Percentiles rank a stretch among this genome's conserved stretches.
Evolutionary conservation across 1,140 invertebrate species (phyloP).

Genomic region (Laodelphax striatellus): DNA sequence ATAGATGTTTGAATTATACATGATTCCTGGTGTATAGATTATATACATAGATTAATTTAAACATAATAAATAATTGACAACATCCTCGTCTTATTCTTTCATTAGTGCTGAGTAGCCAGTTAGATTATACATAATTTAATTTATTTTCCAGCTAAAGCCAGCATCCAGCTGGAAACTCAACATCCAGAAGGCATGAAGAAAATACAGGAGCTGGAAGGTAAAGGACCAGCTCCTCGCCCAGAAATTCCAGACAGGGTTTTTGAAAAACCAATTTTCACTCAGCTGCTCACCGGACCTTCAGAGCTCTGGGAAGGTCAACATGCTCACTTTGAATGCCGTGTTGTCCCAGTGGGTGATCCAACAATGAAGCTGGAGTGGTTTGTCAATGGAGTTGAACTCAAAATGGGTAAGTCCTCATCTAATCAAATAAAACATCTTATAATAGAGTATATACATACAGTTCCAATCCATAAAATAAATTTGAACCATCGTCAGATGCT

Average conservation of each 20-base stretch:
- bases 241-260: slow-evolving; percentile 64
- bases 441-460: no score
- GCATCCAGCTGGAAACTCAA: slow-evolving; percentile 82
- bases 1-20: no score
- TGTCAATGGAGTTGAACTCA: slow-evolving; percentile 82
- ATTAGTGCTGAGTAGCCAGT: no score
- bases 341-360: slow-evolving; percentile 90
- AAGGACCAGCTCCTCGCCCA: slow-evolving; percentile 43
- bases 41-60: no score
- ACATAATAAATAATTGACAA: no score
- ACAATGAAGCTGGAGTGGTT: slow-evolving; percentile 88
- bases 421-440: no score
- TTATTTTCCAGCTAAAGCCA: slow-evolving; percentile 58
- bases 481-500: no score
- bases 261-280: slow-evolving; percentile 89
- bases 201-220: slow-evolving; percentile 84
- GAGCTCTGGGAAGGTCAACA: slow-evolving; percentile 89
- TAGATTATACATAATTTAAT: neutral
- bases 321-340: slow-evolving; percentile 90
- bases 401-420: slow-evolving; percentile 54
- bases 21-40: no score
- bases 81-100: no score
- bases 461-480: no score
- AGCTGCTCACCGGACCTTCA: slow-evolving; percentile 73
- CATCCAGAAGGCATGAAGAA: slow-evolving; percentile 88